Conservation (phyloP, 2,888 invertebrate species). For the Drosophila peninsularis region DNA sequence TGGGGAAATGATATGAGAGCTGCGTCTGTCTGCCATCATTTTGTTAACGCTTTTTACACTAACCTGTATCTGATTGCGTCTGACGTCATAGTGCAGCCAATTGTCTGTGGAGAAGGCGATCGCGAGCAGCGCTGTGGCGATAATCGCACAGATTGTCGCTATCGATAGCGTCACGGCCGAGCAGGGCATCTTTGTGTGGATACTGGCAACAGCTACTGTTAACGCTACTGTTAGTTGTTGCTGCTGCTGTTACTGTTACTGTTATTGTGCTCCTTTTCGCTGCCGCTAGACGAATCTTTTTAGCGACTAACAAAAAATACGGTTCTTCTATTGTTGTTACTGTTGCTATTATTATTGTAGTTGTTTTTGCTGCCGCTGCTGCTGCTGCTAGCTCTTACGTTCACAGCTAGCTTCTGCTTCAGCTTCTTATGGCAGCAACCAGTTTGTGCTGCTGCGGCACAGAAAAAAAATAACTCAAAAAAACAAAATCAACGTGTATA, state of each 20-base stretch:
- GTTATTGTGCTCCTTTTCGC: conserved; percentile 44
- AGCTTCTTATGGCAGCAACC: conserved; percentile 64
- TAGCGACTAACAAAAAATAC: conserved; percentile 11
- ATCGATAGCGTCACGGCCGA: conserved; percentile 97
- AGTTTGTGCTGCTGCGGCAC: conserved; percentile 64
- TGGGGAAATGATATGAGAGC: conserved; percentile 18
- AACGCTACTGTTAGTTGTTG: conserved; percentile 17
- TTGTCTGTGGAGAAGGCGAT: conserved; percentile 98
- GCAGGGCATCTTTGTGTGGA: conserved; percentile 90
- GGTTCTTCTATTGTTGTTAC: conserved; percentile 17
- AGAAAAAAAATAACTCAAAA: conserved; percentile 61
- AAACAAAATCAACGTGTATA: conserved; percentile 56
- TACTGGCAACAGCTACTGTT: conserved; percentile 29
- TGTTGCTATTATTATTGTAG: conserved; percentile 15
- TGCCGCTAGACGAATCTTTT: conserved; percentile 31
- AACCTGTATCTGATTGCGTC: conserved; percentile 94
- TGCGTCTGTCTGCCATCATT: conserved; percentile 27
- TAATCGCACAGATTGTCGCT: conserved; percentile 97
- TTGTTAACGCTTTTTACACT: conserved; percentile 55
- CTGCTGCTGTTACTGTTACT: conserved; percentile 24
- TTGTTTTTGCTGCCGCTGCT: conserved; percentile 18
- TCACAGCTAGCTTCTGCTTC: conserved; percentile 55
- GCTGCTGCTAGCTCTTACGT: conserved; percentile 35
- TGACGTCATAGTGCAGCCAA: conserved; percentile 97
- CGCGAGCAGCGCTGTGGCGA: conserved; percentile 95